phyloP scores from a whole-genome alignment of 2,888 invertebrate genomes.

The Mechanitis mazaeus region DNA sequence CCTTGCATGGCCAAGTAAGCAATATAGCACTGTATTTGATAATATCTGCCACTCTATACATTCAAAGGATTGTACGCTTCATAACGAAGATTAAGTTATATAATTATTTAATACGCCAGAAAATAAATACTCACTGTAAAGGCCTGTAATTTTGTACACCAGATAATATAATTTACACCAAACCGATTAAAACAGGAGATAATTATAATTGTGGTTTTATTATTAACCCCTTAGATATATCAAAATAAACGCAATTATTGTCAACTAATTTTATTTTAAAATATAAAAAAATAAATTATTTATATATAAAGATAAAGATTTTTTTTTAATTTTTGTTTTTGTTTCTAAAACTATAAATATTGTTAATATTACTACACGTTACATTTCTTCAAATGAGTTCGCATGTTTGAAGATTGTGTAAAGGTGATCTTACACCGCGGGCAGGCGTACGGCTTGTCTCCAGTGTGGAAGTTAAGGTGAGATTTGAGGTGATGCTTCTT shows the following conservation, averaged over 20 bases:
- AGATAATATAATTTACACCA: constrained; percentile 69
- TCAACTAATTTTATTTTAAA: background rate
- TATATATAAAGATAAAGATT: background rate
- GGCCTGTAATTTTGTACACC: constrained; percentile 74
- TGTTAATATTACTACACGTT: constrained; percentile 30
- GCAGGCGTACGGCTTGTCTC: constrained; percentile 84
- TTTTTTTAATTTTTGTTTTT: background rate
- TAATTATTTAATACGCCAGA: constrained; percentile 54
- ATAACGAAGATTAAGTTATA: constrained; percentile 40
- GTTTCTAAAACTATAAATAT: background rate
- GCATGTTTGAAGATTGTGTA: constrained; percentile 91
- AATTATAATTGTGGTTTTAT: constrained; percentile 52
- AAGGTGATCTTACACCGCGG: constrained; percentile 83
- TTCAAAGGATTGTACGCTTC: constrained; percentile 49
- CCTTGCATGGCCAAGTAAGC: constrained; percentile 56
- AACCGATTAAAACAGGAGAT: constrained; percentile 65
- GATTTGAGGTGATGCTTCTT: constrained; percentile 91
- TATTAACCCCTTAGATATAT: constrained; percentile 21
- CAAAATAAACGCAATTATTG: background rate
- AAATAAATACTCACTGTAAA: constrained; percentile 62
- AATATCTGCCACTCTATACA: constrained; percentile 51
- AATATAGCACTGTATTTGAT: constrained; percentile 52
- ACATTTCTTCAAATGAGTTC: constrained; percentile 90
- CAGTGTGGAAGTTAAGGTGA: constrained; percentile 90
- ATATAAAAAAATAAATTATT: background rate